Base-by-base conservation (phyloP, 1,140 invertebrate species). In the Drosophila kepulauana region DNA sequence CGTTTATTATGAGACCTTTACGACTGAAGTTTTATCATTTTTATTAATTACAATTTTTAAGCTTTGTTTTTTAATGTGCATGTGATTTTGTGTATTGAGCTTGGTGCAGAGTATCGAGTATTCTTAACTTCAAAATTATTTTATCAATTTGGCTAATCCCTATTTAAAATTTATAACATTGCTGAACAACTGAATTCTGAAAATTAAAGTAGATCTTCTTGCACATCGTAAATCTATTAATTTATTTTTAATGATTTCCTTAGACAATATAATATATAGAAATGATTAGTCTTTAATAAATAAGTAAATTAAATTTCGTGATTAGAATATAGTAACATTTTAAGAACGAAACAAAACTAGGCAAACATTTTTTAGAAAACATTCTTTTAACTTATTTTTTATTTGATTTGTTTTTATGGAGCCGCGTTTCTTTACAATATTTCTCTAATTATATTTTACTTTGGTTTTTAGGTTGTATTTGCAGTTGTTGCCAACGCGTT, bases 401-500 rank as follows among this genome's bases (percentile, higher is more conserved):
- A 52, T 64, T 41, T 64, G 4, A 25, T 46, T 56, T 43, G 20
- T 13, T 52, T 20, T 54, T 15, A 38, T 49, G 10, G 58, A n/a
- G 16, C 51, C 20, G 3, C 7, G n/a, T 66, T 49, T 49, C 13
- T 51, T 2, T 46, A 46, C 49, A 30, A 56, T 43, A 56, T 56
- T 56, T 75, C 35, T 72, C 62, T 87, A 82, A 87, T 80, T 16
- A 56, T 78, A 63, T 64, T 66, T 88, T 75, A 72, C 56, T 72
- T 72, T 80, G 52, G 69, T 89, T 89, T 68, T 68, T 91, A 92
- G 91, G 91, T 92, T 79, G 75, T 75, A 78, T 82, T 92, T 89
- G 93, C 95, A 91, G 79, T 96, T 68, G n/a, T 94, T 6, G 91
- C 94, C 51, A 96, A 95, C 63, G 93, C 93, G 35, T 41, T 96